These are phyloP conservation scores for Physeter macrocephalus DNA, from an alignment of 2,113 vertebrate species.

Conservation along the genomic window DNA sequence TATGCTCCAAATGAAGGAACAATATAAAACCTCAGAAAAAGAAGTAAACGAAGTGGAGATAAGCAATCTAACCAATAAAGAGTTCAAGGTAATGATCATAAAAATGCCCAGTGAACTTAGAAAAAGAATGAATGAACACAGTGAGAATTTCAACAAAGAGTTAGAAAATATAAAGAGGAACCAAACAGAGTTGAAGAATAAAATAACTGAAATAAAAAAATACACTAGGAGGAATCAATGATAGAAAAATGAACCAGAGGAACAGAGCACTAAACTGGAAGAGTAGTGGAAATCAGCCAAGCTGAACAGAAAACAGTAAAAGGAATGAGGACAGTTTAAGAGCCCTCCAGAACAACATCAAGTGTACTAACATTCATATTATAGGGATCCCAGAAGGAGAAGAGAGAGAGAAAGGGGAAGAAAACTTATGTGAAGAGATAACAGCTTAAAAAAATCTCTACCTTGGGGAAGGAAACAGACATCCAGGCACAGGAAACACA, in stretches of 20 bases:
- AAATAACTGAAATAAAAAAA: background rate
- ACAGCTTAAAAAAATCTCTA: background rate
- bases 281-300: background rate
- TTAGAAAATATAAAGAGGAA: background rate
- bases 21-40: background rate
- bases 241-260: background rate
- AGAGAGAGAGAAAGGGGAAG: background rate
- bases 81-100: background rate
- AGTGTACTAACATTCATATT: background rate
- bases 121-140: background rate
- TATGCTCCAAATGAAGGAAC: background rate
- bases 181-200: background rate
- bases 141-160: background rate
- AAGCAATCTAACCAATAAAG: background rate
- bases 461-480: background rate
- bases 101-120: background rate
- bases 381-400: background rate
- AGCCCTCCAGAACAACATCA: background rate
- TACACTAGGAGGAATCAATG: background rate
- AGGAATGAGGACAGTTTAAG: background rate
- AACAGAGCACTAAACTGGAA: background rate
- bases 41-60: background rate
- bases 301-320: background rate
- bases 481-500: background rate
- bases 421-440: background rate